These are phyloP conservation scores for Dione juno DNA, from an alignment of 2,888 invertebrate species.

Conservation along the genomic window DNA sequence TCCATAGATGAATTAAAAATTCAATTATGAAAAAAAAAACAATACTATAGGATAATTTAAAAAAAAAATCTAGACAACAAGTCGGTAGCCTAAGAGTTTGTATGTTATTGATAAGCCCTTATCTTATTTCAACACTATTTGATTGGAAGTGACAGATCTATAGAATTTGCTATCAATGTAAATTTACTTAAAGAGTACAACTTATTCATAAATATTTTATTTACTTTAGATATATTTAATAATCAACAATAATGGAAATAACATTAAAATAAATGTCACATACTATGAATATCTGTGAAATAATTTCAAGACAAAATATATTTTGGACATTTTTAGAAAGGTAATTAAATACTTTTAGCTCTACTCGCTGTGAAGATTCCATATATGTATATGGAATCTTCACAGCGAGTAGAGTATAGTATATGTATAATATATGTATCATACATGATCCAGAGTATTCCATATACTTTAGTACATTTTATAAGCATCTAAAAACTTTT, in stretches of 20 bases:
- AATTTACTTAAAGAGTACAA: background rate
- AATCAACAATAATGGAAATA: background rate
- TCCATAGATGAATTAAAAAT: too few species aligned
- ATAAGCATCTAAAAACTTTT: background rate
- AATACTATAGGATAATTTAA: too few species aligned
- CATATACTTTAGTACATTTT: background rate
- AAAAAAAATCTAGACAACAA: background rate
- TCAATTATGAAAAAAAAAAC: too few species aligned
- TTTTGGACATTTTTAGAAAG: too few species aligned
- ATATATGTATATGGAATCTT: too few species aligned
- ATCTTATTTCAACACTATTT: conserved; percentile 15
- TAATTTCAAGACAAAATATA: too few species aligned
- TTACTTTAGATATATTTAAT: background rate
- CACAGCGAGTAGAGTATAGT: too few species aligned
- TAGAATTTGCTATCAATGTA: conserved; percentile 2
- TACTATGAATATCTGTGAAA: too few species aligned
- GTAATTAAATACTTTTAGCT: too few species aligned
- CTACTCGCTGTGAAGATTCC: too few species aligned
- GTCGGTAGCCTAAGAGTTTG: conserved; percentile 4
- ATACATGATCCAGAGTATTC: conserved; percentile 58
- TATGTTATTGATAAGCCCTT: conserved; percentile 12
- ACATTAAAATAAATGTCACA: background rate
- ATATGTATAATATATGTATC: conserved; percentile 55
- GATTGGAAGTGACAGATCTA: conserved; percentile 6
- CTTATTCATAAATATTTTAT: background rate